Evolutionary conservation across 2,888 invertebrate genomes (phyloP).

Genomic region (Amphipyra tragopoginis): DNA sequence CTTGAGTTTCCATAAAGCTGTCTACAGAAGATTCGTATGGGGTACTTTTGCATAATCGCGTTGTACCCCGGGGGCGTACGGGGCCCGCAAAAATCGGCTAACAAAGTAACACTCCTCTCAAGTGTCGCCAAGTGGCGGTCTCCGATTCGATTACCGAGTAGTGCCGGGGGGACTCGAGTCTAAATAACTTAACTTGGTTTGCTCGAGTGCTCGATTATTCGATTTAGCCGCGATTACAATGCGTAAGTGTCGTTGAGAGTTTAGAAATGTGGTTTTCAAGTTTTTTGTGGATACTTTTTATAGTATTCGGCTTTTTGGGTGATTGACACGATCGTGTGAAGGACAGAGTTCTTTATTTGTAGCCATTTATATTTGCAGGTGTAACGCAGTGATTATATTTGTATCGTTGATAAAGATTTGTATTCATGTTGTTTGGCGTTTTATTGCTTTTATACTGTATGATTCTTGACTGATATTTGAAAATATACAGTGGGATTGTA

Average conservation of each 20-base stretch:
- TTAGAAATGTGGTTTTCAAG: slow-evolving; percentile 70
- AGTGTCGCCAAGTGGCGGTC: slow-evolving; percentile 86
- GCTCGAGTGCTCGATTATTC: slow-evolving; percentile 85
- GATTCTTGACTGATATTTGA: slow-evolving; percentile 29
- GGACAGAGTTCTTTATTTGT: slow-evolving; percentile 41
- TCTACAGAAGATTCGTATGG: slow-evolving; percentile 64
- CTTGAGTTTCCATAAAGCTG: slow-evolving; percentile 66
- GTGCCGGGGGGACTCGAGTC: slow-evolving; percentile 80
- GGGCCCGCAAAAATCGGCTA: slow-evolving; percentile 82
- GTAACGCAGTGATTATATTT: slow-evolving; percentile 55
- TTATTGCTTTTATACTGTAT: slow-evolving; percentile 42
- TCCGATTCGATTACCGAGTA: slow-evolving; percentile 86
- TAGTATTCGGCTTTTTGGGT: slow-evolving; percentile 54
- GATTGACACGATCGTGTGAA: slow-evolving; percentile 56
- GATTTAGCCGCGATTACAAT: slow-evolving; percentile 85
- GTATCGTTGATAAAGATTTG: slow-evolving; percentile 56
- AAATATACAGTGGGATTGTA: slow-evolving; percentile 17
- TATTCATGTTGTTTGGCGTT: slow-evolving; percentile 46
- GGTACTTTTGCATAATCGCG: slow-evolving; percentile 80
- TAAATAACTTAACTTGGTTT: slow-evolving; percentile 85
- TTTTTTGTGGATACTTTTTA: slow-evolving; percentile 61
- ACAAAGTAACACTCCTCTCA: slow-evolving; percentile 86
- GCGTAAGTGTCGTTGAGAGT: slow-evolving; percentile 78
- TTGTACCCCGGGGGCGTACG: slow-evolving; percentile 64
- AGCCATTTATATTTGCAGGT: slow-evolving; percentile 51